Evolutionary conservation across 2,888 invertebrate species (phyloP).

Genomic region (Lepidocyrtoides sp.): DNA sequence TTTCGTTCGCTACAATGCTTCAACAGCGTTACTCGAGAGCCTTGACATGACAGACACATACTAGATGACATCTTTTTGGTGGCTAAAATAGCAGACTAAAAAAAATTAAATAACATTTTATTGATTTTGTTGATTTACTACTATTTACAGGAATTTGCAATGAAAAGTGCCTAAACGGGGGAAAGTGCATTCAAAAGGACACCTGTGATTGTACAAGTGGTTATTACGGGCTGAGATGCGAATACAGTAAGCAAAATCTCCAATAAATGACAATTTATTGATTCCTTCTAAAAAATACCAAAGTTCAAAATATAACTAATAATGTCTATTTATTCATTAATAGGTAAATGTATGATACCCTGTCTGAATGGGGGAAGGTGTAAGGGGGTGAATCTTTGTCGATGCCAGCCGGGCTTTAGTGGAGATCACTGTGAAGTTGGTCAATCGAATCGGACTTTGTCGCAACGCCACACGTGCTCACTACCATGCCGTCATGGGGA

Average conservation of each 20-base stretch:
- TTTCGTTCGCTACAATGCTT: neutral
- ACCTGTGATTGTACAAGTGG: slow-evolving; percentile 97
- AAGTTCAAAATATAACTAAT: neutral
- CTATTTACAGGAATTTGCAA: slow-evolving; percentile 93
- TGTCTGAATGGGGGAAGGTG: slow-evolving; percentile 97
- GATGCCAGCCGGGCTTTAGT: slow-evolving; percentile 93
- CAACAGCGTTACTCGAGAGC: slow-evolving; percentile 40
- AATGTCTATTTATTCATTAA: neutral
- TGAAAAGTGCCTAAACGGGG: slow-evolving; percentile 96
- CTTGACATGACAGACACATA: slow-evolving; percentile 56
- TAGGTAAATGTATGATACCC: slow-evolving; percentile 95
- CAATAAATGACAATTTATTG: neutral
- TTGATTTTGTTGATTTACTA: neutral
- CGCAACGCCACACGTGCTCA: slow-evolving; percentile 91
- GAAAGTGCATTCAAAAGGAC: slow-evolving; percentile 97
- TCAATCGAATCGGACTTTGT: slow-evolving; percentile 88
- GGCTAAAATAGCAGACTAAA: neutral
- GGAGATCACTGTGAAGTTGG: slow-evolving; percentile 98
- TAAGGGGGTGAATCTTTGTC: slow-evolving; percentile 91
- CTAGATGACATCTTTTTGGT: slow-evolving; percentile 21
- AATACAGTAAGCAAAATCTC: slow-evolving; percentile 93
- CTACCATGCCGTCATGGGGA: slow-evolving; percentile 93
- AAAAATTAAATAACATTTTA: neutral
- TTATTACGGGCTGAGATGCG: slow-evolving; percentile 95
- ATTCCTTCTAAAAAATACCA: neutral